phyloP scores from a whole-genome alignment of 2,888 invertebrate species.

The Papilio protenor region DNA sequence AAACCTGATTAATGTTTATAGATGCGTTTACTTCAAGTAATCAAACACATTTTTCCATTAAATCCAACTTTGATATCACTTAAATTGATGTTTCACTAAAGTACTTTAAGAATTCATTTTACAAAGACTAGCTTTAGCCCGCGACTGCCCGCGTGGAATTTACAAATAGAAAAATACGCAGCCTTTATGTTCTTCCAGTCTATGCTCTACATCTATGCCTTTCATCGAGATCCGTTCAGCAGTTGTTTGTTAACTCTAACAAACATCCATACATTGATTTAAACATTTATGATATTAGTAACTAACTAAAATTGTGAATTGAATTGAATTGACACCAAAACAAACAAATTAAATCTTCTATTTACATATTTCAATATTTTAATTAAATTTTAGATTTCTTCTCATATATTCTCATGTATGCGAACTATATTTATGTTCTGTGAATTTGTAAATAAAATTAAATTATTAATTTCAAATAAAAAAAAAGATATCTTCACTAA shows the following conservation, averaged over 20 bases:
- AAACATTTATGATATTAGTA: too few relatives aligned
- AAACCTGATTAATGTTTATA: conserved; percentile 18
- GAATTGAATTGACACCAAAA: neutral
- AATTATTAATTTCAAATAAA: neutral
- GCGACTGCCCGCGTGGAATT: too few relatives aligned
- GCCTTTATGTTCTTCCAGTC: too few relatives aligned
- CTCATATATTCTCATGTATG: neutral
- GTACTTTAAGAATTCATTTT: too few relatives aligned
- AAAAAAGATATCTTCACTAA: neutral
- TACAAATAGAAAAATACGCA: too few relatives aligned
- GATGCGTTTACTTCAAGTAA: conserved; percentile 23
- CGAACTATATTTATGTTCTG: neutral
- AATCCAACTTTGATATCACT: too few relatives aligned
- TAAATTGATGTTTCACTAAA: too few relatives aligned
- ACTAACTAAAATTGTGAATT: too few relatives aligned
- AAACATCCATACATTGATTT: too few relatives aligned
- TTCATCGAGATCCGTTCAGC: too few relatives aligned
- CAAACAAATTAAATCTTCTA: neutral
- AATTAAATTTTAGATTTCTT: neutral
- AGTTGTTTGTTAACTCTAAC: too few relatives aligned
- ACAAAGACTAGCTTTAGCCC: too few relatives aligned
- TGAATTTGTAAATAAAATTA: neutral
- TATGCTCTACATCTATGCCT: neutral
- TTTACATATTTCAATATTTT: neutral
- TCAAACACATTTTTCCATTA: neutral